These are phyloP conservation scores for Sinohyriopsis cumingii DNA, from an alignment of 2,888 invertebrate species.

Conservation along the genomic window DNA sequence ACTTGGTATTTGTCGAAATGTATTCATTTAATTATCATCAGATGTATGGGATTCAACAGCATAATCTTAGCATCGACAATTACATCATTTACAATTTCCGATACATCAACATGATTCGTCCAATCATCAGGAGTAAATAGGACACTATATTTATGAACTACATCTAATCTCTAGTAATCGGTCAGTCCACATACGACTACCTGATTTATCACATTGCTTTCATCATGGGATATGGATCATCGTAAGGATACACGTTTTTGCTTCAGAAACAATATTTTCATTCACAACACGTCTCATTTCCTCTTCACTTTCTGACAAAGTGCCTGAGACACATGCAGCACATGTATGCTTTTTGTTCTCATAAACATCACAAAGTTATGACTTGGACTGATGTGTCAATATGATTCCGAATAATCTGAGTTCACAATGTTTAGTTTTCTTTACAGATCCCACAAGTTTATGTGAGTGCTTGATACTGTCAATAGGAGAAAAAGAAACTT, in stretches of 20 bases:
- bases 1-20: too few relatives aligned
- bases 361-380: constrained; percentile 34
- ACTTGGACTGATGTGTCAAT: constrained; percentile 4
- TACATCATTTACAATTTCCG: constrained; percentile 1
- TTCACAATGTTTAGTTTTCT: constrained; percentile 14
- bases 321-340: too few relatives aligned
- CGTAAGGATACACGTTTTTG: too few relatives aligned
- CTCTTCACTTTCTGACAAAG: too few relatives aligned
- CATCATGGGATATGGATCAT: too few relatives aligned
- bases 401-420: constrained; percentile 6
- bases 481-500: constrained; percentile 9
- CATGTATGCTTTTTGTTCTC: neutral
- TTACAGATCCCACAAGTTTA: constrained; percentile 16
- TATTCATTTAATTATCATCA: too few relatives aligned
- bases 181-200: constrained; percentile 11
- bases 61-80: constrained; percentile 2
- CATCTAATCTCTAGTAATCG: constrained; percentile 7
- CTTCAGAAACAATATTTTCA: too few relatives aligned
- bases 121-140: constrained; percentile 18
- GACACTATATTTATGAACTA: constrained; percentile 13
- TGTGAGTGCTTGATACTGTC: constrained; percentile 16
- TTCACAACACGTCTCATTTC: too few relatives aligned
- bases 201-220: too few relatives aligned
- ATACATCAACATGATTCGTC: constrained; percentile 8
- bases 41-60: neutral